Evolutionary conservation across 2,797 vertebrate species (phyloP).

Genomic region (Oreochromis mossambicus): DNA sequence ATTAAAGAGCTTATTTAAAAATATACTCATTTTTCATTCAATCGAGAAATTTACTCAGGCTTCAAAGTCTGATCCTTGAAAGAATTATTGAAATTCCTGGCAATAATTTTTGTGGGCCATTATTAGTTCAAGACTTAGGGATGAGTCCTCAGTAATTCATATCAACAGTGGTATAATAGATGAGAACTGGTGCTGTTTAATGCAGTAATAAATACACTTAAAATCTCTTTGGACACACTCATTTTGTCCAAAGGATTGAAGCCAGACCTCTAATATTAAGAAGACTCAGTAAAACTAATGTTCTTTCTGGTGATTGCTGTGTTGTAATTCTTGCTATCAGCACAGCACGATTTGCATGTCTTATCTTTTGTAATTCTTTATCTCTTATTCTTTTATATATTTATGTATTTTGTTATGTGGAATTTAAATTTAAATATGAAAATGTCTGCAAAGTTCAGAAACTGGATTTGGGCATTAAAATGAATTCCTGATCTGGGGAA

Average conservation of each 20-base stretch:
- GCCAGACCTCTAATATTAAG: background rate
- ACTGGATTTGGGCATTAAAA: background rate
- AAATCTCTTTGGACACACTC: constrained; percentile 17
- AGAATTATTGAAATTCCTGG: constrained; percentile 43
- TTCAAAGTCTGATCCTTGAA: constrained; percentile 10
- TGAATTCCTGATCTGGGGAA: background rate
- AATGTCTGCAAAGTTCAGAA: background rate
- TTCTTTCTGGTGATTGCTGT: background rate
- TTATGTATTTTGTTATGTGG: background rate
- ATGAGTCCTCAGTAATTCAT: constrained; percentile 34
- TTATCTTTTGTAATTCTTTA: background rate
- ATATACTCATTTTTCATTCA: background rate
- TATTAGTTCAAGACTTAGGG: constrained; percentile 30
- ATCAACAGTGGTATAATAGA: constrained; percentile 26
- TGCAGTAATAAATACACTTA: constrained; percentile 27
- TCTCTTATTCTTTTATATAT: background rate
- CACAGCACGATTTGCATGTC: background rate
- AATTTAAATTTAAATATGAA: background rate
- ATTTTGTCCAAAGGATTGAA: constrained; percentile 26
- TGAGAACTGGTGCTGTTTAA: constrained; percentile 35
- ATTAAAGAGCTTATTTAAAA: background rate
- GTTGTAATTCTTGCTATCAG: background rate
- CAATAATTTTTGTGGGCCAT: constrained; percentile 23
- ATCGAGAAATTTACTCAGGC: background rate
- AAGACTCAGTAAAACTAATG: background rate